phyloP scores from a whole-genome alignment of 2,113 vertebrate species.

The Dicentrarchus labrax region DNA sequence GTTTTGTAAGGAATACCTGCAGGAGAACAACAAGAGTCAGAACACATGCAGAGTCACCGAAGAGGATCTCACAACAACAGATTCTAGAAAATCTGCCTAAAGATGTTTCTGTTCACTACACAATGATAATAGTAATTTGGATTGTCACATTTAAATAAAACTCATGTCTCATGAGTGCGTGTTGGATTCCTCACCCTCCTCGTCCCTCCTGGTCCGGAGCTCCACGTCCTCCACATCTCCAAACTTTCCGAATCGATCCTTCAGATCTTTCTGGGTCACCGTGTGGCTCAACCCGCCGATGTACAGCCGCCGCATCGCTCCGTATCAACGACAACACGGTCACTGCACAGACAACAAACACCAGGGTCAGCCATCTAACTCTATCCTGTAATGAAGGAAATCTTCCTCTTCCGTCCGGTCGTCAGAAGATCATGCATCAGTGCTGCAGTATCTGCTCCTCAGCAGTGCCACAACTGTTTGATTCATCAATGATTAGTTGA shows the following conservation, averaged over 20 bases:
- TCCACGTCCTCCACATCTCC: constrained; percentile 90
- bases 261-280: constrained; percentile 89
- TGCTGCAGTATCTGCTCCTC: background rate
- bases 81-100: background rate
- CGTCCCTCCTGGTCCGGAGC: constrained; percentile 90
- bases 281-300: constrained; percentile 90
- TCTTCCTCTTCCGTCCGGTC: too few relatives aligned
- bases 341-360: constrained; percentile 3
- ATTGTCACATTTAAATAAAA: too few relatives aligned
- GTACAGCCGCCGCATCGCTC: constrained; percentile 86
- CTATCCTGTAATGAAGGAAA: too few relatives aligned
- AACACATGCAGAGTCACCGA: background rate
- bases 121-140: too few relatives aligned
- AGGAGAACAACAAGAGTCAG: constrained; percentile 33
- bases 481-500: background rate
- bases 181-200: constrained; percentile 84
- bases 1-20: constrained; percentile 90
- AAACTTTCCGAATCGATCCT: constrained; percentile 92
- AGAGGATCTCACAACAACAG: background rate
- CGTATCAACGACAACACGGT: background rate
- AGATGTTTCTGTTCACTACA: background rate
- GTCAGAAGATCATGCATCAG: too few relatives aligned
- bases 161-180: background rate
- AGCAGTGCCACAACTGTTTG: background rate
- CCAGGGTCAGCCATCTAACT: background rate